Conservation (phyloP, 1,140 invertebrate species). For the Lepeophtheirus salmonis region DNA sequence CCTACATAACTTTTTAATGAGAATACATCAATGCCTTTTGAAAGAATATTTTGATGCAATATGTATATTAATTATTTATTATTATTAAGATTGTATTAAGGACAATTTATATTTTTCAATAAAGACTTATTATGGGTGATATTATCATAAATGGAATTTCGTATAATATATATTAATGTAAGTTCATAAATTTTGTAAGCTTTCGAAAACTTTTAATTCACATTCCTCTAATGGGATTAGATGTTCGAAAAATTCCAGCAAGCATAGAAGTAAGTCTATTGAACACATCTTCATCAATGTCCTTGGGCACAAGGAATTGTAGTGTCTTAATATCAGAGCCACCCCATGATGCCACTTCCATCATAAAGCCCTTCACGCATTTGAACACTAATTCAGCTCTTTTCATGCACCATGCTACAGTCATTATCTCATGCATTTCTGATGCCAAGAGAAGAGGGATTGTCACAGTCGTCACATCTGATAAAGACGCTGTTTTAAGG, state of each 20-base stretch:
- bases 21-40: too few relatives aligned
- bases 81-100: too few relatives aligned
- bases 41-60: too few relatives aligned
- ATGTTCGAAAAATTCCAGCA: slow-evolving; percentile 69
- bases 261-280: slow-evolving; percentile 62
- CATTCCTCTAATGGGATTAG: slow-evolving; percentile 46
- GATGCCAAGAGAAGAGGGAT: slow-evolving; percentile 77
- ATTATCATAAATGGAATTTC: too few relatives aligned
- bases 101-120: too few relatives aligned
- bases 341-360: slow-evolving; percentile 73
- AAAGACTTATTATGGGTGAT: too few relatives aligned
- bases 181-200: too few relatives aligned
- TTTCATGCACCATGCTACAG: slow-evolving; percentile 81
- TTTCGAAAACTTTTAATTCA: too few relatives aligned
- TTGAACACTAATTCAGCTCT: slow-evolving; percentile 91
- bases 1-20: too few relatives aligned
- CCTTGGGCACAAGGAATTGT: slow-evolving; percentile 59
- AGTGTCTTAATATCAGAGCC: slow-evolving; percentile 72
- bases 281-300: slow-evolving; percentile 67
- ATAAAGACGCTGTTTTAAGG: slow-evolving; percentile 72
- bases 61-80: too few relatives aligned
- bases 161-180: too few relatives aligned
- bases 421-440: slow-evolving; percentile 93
- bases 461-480: slow-evolving; percentile 79
- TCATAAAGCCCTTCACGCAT: slow-evolving; percentile 98